These are phyloP conservation scores for Recurvirostra avosetta DNA, from an alignment of 2,113 vertebrate genomes.

Conservation along the genomic window DNA sequence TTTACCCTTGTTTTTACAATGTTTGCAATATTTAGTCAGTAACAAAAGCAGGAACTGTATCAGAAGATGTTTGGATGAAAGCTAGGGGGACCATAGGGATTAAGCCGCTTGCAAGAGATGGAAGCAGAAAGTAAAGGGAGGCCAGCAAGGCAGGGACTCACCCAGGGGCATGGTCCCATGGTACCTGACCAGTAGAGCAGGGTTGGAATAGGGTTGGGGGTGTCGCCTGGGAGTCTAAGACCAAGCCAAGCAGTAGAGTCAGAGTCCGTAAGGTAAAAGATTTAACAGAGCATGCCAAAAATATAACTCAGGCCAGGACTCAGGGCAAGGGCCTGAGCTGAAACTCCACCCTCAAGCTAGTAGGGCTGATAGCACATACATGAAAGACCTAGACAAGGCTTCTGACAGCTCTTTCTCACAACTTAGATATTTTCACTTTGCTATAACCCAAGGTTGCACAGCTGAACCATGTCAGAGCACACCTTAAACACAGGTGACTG, in stretches of 20 bases:
- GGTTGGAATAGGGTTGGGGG: background rate
- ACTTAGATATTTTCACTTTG: background rate
- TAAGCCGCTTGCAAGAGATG: background rate
- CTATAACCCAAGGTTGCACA: background rate
- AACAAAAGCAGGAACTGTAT: background rate
- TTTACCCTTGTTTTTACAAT: background rate
- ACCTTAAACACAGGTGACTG: background rate
- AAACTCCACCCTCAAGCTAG: background rate
- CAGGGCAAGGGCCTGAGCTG: background rate
- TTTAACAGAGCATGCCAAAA: background rate
- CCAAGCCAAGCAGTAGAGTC: background rate
- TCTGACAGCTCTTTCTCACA: background rate
- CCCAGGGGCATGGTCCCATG: background rate
- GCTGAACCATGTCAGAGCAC: background rate
- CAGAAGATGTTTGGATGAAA: background rate
- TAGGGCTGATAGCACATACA: background rate
- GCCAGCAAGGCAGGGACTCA: background rate
- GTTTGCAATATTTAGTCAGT: background rate
- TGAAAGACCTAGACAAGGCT: background rate
- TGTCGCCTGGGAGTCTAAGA: background rate
- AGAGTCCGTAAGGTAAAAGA: background rate
- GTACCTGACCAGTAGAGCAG: background rate
- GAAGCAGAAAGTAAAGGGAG: background rate
- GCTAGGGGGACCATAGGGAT: background rate
- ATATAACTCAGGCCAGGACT: background rate